A percentile compares a stretch with the other conserved stretches of the same genome.
These are phyloP conservation scores for Girardia tigrina DNA, from an alignment of 2,888 invertebrate species.

Conservation along the genomic window DNA sequence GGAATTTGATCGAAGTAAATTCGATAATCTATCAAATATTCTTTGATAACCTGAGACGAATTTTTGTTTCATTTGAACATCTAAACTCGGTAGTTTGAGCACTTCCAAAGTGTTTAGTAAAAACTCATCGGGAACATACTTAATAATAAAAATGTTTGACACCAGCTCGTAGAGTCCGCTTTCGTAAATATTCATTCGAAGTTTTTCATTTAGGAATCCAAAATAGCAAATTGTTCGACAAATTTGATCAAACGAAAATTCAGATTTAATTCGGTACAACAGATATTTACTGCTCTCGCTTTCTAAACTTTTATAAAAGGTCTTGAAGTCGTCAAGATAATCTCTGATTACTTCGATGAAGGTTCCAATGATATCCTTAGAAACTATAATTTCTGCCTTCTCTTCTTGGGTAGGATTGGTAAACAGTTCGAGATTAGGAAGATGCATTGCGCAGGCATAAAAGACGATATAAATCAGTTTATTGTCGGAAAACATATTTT, in stretches of 20 bases:
- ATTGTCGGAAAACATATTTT: neutral
- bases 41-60: neutral
- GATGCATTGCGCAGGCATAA: neutral
- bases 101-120: neutral
- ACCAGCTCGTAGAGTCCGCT: neutral
- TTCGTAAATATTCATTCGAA: constrained; percentile 18
- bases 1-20: neutral
- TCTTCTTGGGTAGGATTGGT: neutral
- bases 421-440: neutral
- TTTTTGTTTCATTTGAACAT: neutral
- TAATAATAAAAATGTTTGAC: neutral
- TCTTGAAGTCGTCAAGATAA: constrained; percentile 15
- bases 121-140: neutral
- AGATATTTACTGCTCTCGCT: neutral
- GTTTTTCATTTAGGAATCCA: neutral
- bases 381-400: neutral
- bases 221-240: neutral
- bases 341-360: neutral
- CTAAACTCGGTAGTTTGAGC: neutral
- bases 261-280: neutral
- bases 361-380: neutral
- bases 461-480: constrained; percentile 12
- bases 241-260: constrained; percentile 12
- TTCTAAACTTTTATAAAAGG: neutral
- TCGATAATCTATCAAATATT: neutral